Base-by-base conservation (phyloP, 2,797 vertebrate species). In the Betta splendens region DNA sequence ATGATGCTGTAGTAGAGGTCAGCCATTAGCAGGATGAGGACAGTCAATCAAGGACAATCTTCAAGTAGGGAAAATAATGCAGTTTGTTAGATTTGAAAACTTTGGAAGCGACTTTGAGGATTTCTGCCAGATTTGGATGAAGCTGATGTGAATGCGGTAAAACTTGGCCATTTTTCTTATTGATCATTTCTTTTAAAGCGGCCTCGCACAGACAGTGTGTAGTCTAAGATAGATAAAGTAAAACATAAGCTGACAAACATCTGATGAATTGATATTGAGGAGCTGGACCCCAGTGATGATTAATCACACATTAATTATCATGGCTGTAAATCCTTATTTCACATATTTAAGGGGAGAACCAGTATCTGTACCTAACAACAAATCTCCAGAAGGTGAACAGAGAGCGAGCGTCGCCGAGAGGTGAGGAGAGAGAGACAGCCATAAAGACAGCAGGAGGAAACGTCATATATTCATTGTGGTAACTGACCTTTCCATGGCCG, bases 401-500 rank as follows among this genome's bases (percentile, higher is more conserved):
- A 21, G 32, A 37, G 10, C 32, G 12, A 29, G 13, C 28, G 31
- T 67, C 45, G 54, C 15, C 43, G 23, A 40, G 25, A 56, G 13
- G 25, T 38, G 23, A 31, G 63, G 36, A 26, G 33, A 48, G 9
- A 40, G 32, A 62, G 46, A 63, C 22, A 38, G 56, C 33, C 44
- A 58, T 48, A 53, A 66, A 67, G 56, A 70, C 68, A 59, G 69
- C 43, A 21, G 44, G 58, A 45, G 43, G 38, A 73, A 68, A 75
- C 17, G 33, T 57, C 37, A 62, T 67, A 82, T 80, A 75, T 86
- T 79, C 68, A 66, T 43, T 75, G 75, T 77, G 82, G 57, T 81
- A 76, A 79, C 67, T 81, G 88, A 90, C 86, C 87, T 88, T 89
- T 91, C 61, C 75, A 70, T 80, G 79, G 68, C 67, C 70, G 68